phyloP scores from a whole-genome alignment of 2,797 vertebrate species.

The Neomorphus geoffroyi region DNA sequence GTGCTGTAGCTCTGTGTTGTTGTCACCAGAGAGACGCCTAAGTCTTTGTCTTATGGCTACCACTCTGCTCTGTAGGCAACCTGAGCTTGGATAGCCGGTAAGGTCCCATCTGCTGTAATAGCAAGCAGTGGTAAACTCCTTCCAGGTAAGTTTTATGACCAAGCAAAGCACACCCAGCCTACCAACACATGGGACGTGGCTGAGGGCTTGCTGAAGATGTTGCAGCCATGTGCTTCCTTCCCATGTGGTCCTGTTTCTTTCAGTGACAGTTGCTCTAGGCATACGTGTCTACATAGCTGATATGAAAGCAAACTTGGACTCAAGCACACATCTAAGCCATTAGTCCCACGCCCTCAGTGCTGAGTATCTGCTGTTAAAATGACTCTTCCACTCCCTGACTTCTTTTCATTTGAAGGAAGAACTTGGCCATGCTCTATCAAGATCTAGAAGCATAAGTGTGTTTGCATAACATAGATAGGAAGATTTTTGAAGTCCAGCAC shows the following conservation, averaged over 20 bases:
- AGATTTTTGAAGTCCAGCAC: not conserved
- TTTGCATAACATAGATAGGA: not conserved
- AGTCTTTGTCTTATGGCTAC: not conserved
- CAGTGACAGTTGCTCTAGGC: not conserved
- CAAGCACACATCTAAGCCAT: not conserved
- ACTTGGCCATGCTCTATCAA: not conserved
- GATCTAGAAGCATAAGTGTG: not conserved
- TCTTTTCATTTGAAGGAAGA: not conserved
- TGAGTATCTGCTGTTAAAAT: not conserved
- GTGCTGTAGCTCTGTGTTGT: not conserved
- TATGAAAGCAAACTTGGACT: not conserved
- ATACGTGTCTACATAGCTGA: not conserved
- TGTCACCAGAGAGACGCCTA: not conserved
- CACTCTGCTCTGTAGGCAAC: not conserved
- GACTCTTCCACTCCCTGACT: not conserved
- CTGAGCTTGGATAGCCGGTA: not conserved
- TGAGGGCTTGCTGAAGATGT: not conserved
- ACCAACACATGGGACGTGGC: fast-evolving
- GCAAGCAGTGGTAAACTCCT: not conserved
- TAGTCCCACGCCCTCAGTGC: not conserved
- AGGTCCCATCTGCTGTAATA: not conserved
- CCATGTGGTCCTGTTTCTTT: not conserved
- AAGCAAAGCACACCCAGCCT: not conserved
- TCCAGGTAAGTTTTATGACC: not conserved
- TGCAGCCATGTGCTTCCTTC: not conserved